Conservation (phyloP, 2,113 vertebrate genomes). For the Corydoras maculifer region DNA sequence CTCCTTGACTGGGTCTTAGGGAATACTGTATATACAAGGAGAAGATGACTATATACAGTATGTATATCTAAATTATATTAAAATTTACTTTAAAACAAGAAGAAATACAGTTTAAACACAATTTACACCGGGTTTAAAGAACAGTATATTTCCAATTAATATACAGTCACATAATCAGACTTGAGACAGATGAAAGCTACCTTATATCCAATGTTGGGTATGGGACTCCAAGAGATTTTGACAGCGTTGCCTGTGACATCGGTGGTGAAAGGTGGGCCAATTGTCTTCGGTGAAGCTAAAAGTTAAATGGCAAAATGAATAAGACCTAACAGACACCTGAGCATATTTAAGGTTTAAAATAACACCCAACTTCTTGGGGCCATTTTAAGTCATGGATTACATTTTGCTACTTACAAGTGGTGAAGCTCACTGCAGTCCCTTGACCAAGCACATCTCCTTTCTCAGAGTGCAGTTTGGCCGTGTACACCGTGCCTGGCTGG, state of each 20-base stretch:
- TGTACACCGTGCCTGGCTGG: neutral
- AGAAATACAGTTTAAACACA: neutral
- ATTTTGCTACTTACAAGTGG: neutral
- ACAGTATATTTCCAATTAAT: neutral
- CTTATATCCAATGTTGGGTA: neutral
- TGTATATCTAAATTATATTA: neutral
- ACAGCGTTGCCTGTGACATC: neutral
- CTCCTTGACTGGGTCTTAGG: constrained; percentile 86
- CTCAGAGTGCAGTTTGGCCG: neutral
- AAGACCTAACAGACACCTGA: neutral
- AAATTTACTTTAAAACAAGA: neutral
- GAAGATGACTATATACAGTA: neutral
- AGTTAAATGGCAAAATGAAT: neutral
- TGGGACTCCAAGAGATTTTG: neutral
- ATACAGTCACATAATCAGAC: neutral
- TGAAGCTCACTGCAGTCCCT: neutral
- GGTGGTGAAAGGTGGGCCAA: neutral
- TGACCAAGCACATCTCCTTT: neutral
- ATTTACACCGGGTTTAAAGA: neutral
- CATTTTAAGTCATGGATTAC: neutral
- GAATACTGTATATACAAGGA: constrained; percentile 66
- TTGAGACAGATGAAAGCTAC: neutral
- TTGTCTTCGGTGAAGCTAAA: neutral
- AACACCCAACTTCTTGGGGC: constrained; percentile 58
- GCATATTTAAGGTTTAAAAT: neutral